Evolutionary conservation across 2,888 invertebrate species (phyloP).

Genomic region (Chrysotoxum bicinctum): DNA sequence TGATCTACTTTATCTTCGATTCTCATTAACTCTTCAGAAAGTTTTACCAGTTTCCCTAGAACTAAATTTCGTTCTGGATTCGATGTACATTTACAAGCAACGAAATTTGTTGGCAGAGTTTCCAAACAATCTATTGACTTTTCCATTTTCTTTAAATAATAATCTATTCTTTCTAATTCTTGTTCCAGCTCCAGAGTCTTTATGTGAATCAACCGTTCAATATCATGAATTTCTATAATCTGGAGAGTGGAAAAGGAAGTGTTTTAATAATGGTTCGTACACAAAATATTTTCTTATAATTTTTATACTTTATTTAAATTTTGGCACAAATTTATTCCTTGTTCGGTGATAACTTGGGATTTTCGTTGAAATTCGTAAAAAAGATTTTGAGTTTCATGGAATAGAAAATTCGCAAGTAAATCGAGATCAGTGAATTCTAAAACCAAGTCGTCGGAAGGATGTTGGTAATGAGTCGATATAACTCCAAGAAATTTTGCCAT

Average conservation of each 20-base stretch:
- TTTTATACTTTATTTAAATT: conserved; percentile 21
- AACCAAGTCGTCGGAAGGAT: conserved; percentile 11
- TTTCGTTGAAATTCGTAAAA: conserved; percentile 72
- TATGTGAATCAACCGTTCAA: background rate
- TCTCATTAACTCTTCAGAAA: conserved; percentile 3
- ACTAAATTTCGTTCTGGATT: conserved; percentile 18
- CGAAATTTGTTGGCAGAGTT: background rate
- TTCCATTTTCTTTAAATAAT: conserved; percentile 28
- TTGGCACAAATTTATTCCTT: conserved; percentile 54
- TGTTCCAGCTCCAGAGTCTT: conserved; percentile 10
- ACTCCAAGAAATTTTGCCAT: conserved; percentile 71
- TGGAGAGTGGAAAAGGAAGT: background rate
- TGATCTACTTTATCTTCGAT: conserved; percentile 20
- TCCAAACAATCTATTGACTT: conserved; percentile 25
- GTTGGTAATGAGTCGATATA: conserved; percentile 41
- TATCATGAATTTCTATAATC: conserved; percentile 26
- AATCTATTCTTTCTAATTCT: background rate
- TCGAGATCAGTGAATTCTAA: conserved; percentile 74
- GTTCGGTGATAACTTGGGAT: conserved; percentile 66
- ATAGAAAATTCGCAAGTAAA: conserved; percentile 68
- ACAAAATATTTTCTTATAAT: background rate
- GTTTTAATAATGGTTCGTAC: background rate
- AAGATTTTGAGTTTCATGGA: conserved; percentile 72
- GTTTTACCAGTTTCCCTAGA: background rate
- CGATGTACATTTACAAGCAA: conserved; percentile 34